phyloP scores from a whole-genome alignment of 1,140 invertebrate species.

The Hermetia illucens region DNA sequence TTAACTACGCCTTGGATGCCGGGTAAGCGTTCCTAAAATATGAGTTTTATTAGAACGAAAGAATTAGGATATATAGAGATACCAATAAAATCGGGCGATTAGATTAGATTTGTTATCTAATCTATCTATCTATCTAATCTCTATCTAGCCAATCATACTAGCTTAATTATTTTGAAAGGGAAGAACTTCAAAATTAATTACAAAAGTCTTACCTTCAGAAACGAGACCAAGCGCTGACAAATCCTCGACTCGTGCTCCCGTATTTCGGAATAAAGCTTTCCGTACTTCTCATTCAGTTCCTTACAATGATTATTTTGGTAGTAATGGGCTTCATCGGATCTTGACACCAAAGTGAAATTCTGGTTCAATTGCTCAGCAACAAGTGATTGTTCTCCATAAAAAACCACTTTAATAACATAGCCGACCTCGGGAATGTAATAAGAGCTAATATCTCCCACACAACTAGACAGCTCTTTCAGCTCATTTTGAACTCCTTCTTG shows the following conservation, averaged over 20 bases:
- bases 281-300: conserved; percentile 48
- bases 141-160: too few species aligned
- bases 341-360: conserved; percentile 29
- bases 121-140: too few species aligned
- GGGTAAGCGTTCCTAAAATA: conserved; percentile 38
- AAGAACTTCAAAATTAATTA: too few species aligned
- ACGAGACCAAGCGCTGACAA: conserved; percentile 42
- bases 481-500: not conserved
- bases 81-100: too few species aligned
- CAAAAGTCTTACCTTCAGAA: conserved; percentile 39
- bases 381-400: conserved; percentile 6
- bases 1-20: conserved; percentile 18
- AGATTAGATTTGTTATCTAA: too few species aligned
- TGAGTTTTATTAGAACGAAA: too few species aligned
- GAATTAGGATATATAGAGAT: too few species aligned
- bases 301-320: conserved; percentile 47
- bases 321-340: conserved; percentile 36
- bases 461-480: not conserved
- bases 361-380: not conserved
- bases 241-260: conserved; percentile 49
- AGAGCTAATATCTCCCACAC: not conserved
- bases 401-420: conserved; percentile 48
- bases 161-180: too few species aligned
- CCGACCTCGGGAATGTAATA: conserved; percentile 56
- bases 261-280: conserved; percentile 49